Conservation (phyloP, 2,113 vertebrate species). For the Eulemur rufifrons region DNA sequence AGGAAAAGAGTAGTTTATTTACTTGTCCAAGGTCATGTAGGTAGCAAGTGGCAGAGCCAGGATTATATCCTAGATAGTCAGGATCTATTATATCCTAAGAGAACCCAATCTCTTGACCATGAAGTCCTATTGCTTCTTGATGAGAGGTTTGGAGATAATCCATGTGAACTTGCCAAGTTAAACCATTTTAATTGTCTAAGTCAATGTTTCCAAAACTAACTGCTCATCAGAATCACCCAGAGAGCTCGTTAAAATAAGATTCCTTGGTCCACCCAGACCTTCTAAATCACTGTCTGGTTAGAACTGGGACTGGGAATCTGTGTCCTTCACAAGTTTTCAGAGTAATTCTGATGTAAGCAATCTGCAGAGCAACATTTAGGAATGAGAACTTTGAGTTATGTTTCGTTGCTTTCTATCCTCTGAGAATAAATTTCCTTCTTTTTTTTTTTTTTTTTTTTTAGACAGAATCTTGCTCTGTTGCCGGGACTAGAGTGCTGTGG, state of each 20-base stretch:
- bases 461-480: too few species aligned
- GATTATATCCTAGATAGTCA: background rate
- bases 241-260: background rate
- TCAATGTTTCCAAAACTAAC: conserved; percentile 3
- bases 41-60: background rate
- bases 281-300: background rate
- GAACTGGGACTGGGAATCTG: background rate
- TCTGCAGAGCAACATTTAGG: background rate
- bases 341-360: background rate
- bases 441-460: too few species aligned
- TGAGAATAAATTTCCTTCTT: background rate
- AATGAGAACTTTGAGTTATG: background rate
- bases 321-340: background rate
- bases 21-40: background rate
- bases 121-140: background rate
- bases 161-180: background rate
- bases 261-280: background rate
- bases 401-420: background rate
- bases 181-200: background rate
- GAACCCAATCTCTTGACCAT: background rate
- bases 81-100: background rate
- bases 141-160: background rate
- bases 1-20: background rate
- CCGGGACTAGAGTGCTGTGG: too few species aligned
- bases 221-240: background rate